Percentiles rank a stretch among this genome's conserved stretches.
These are phyloP conservation scores for Yponomeuta sedellus DNA, from an alignment of 2,888 invertebrate genomes.

Conservation along the genomic window DNA sequence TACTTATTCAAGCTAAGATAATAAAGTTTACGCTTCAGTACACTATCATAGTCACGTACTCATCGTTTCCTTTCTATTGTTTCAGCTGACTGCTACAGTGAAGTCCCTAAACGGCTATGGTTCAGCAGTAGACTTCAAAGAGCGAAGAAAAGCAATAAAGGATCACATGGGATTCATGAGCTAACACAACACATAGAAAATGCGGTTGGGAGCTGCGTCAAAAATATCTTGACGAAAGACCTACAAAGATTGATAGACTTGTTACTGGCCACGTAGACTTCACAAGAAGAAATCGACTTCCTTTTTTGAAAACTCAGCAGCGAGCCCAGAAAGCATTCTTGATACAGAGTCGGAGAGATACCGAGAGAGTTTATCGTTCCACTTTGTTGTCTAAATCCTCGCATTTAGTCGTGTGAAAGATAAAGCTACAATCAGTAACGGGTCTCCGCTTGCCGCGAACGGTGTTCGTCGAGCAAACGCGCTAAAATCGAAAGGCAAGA, in stretches of 20 bases:
- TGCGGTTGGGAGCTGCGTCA: slow-evolving; percentile 29
- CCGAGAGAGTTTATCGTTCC: neutral
- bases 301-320: neutral
- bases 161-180: neutral
- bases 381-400: slow-evolving; percentile 5
- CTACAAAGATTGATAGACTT: slow-evolving; percentile 21
- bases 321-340: neutral
- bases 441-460: neutral
- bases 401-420: neutral
- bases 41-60: neutral
- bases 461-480: neutral
- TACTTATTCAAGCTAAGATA: too few relatives aligned
- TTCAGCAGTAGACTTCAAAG: slow-evolving; percentile 56
- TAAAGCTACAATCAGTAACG: slow-evolving; percentile 3
- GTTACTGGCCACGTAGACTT: slow-evolving; percentile 23
- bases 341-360: neutral
- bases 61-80: slow-evolving; percentile 40
- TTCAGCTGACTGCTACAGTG: slow-evolving; percentile 62
- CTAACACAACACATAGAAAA: slow-evolving; percentile 8
- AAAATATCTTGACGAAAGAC: slow-evolving; percentile 42
- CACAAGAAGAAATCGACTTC: slow-evolving; percentile 22
- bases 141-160: neutral
- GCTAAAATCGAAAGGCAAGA: slow-evolving; percentile 13
- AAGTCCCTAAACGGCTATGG: slow-evolving; percentile 64
- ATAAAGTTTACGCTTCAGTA: too few relatives aligned